Conservation (phyloP, 2,797 vertebrate species). For the Ctenochaetus hawaiiensis region DNA sequence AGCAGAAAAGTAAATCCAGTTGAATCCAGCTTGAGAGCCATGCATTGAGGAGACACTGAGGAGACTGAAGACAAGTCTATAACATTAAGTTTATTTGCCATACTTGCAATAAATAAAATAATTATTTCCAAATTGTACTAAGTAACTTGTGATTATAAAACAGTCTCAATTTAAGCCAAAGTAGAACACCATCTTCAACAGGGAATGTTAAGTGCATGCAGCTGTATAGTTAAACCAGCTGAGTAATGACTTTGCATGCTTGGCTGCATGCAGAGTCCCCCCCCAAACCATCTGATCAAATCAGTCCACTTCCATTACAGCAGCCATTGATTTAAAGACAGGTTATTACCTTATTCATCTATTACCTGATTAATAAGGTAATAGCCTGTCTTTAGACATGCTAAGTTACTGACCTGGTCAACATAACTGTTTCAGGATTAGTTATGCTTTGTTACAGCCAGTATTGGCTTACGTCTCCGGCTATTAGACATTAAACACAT, state of each 20-base stretch:
- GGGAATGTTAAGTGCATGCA: conserved; percentile 13
- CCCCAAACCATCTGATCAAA: conserved; percentile 64
- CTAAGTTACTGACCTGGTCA: conserved; percentile 49
- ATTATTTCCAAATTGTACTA: not conserved
- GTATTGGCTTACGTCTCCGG: conserved; percentile 8
- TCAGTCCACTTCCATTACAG: conserved; percentile 72
- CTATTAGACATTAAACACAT: conserved; percentile 48
- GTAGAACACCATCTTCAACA: not conserved
- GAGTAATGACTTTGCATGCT: conserved; percentile 45
- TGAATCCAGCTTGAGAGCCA: conserved; percentile 41
- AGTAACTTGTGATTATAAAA: conserved; percentile 3
- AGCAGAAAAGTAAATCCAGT: conserved; percentile 45
- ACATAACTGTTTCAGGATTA: conserved; percentile 76
- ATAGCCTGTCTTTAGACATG: conserved; percentile 51
- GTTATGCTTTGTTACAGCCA: conserved; percentile 56
- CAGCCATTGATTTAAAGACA: conserved; percentile 77
- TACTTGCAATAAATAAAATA: not conserved
- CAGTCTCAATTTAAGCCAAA: conserved; percentile 1
- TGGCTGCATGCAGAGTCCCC: conserved; percentile 35
- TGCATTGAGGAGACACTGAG: conserved; percentile 34
- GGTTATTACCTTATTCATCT: conserved; percentile 75
- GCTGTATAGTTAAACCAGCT: conserved; percentile 44
- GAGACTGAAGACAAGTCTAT: conserved; percentile 21
- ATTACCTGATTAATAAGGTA: conserved; percentile 55
- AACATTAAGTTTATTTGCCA: conserved; percentile 23